Evolutionary conservation across 2,797 vertebrate genomes (phyloP), one percentile per base, ranked within the genome.

Genomic region (Gobionotothen gibberifrons): DNA sequence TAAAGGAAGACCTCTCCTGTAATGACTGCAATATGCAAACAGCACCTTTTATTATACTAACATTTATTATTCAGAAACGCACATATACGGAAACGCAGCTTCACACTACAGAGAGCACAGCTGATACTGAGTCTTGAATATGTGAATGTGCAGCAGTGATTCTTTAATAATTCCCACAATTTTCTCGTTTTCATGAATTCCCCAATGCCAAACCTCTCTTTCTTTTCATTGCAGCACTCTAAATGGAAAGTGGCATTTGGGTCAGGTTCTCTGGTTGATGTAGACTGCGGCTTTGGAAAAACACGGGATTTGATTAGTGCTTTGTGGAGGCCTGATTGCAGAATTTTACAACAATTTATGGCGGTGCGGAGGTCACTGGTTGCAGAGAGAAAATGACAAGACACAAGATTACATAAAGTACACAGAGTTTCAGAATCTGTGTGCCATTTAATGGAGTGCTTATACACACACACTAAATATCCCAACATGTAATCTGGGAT

Each of bases 401-500:
- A 74, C 72, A 60, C 51, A 14, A 84, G 82, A 92, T 92, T 91
- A 85, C 53, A 81, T 19, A 21, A 61, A 77, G 76, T 59, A 72
- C 47, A 71, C 64, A 83, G 17, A 74, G 68, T 40, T 58, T 74
- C 75, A 82, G 16, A 65, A 82, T 66, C 85, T 72, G 40, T 36
- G 44, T 21, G 9, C 22, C 16, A 13, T 46, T 29, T 46, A 59
- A 60, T n/a, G 12, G 36, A 14, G 40, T 2, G 14, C 69, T 42
- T 58, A 57, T 10, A 59, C 44, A 52, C 63, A 52, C 63, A 32
- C 67, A 47, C 64, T 36, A 40, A 47, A 64, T 76, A 84, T 82
- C 72, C 58, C 32, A 36, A 9, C 56, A 59, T 76, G 78, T 91
- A 93, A 94, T 93, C 90, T 88, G 83, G 90, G 92, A 92, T 93